Base-by-base conservation (phyloP, 2,888 invertebrate genomes). In the Sepioteuthis lessoniana region DNA sequence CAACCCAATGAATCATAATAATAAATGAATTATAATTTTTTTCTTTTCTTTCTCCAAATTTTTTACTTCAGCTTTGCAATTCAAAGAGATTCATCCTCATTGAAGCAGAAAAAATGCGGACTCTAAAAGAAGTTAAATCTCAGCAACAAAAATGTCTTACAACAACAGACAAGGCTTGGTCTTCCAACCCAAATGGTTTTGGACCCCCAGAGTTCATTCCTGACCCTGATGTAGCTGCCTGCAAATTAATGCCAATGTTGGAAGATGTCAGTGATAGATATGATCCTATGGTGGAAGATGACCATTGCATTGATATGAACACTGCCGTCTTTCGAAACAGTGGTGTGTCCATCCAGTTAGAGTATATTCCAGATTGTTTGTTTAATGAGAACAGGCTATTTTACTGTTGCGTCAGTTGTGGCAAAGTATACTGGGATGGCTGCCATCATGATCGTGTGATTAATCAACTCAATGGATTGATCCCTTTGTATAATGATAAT, bases 401-500 rank as follows among this genome's bases (percentile, higher is more conserved):
- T 96, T 98, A 98, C 95, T 97, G 98, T 60, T 98, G 98, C 97
- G 98, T 98, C 95, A 97, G 96, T 50, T 98, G 98, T 97, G 98
- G 98, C 0, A 98, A 98, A 97, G 97, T 98, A 94, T 98, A 98
- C 97, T 98, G 98, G 98, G 98, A 98, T 95, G 98, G 98, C 3
- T 96, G 97, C 4, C 97, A 97, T 96, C 97, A 97, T 95, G 95
- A 95, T 21, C 94, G 95, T 42, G 96, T 97, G 35, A 96, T 96
- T 94, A 95, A 96, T 47, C 96, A 97, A 95, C 31, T 93, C 37
- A 60, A 93, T 93, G 91, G n/a, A 46, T 91, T 91, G 47, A 92
- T 92, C 42, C 92, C 92, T n/a, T 42, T 92, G 21, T 19, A 38
- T 28, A 42, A 21, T 92, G 92, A 92, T 47, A 31, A 42, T n/a